Evolutionary conservation across 2,888 invertebrate genomes (phyloP).

Genomic region (Limnephilus auricula): DNA sequence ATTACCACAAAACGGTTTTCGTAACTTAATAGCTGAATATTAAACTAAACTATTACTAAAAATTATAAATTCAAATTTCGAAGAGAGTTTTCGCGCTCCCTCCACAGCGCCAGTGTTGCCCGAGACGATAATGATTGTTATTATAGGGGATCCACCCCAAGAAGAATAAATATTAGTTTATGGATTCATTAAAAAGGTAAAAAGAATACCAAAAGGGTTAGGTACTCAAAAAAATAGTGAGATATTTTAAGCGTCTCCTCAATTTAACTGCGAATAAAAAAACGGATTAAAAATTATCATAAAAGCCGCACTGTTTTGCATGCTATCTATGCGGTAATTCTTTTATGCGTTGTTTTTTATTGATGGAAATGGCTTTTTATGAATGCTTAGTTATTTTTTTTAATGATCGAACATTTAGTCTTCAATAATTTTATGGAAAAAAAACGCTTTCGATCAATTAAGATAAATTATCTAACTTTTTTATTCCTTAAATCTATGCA

Average conservation of each 20-base stretch:
- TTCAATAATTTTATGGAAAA: slow-evolving; percentile 37
- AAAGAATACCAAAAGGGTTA: slow-evolving; percentile 57
- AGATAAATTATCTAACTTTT: slow-evolving; percentile 43
- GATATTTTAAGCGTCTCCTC: slow-evolving; percentile 34
- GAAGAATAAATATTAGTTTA: slow-evolving; percentile 65
- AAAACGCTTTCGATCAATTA: slow-evolving; percentile 54
- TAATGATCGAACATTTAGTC: slow-evolving; percentile 53
- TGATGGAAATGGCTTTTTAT: slow-evolving; percentile 32
- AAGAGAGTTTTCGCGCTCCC: slow-evolving; percentile 4
- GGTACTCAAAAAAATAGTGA: slow-evolving; percentile 57
- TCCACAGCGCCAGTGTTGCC: background rate
- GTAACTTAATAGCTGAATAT: slow-evolving; percentile 7
- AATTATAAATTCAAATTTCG: slow-evolving; percentile 38
- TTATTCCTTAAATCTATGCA: slow-evolving; percentile 54
- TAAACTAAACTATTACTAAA: slow-evolving; percentile 6
- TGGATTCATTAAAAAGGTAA: slow-evolving; percentile 62
- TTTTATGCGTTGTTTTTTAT: slow-evolving; percentile 55
- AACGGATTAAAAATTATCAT: slow-evolving; percentile 65
- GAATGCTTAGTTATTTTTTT: slow-evolving; percentile 37
- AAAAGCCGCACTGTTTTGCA: slow-evolving; percentile 60
- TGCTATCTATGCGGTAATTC: slow-evolving; percentile 41
- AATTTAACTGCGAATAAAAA: slow-evolving; percentile 61
- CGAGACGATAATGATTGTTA: slow-evolving; percentile 62
- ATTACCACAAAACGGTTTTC: slow-evolving; percentile 3
- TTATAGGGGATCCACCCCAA: slow-evolving; percentile 58